Percentiles rank a stretch among this genome's conserved stretches.
phyloP scores from a whole-genome alignment of 1,140 invertebrate species.

The Pseudomyrmex flavicornis region DNA sequence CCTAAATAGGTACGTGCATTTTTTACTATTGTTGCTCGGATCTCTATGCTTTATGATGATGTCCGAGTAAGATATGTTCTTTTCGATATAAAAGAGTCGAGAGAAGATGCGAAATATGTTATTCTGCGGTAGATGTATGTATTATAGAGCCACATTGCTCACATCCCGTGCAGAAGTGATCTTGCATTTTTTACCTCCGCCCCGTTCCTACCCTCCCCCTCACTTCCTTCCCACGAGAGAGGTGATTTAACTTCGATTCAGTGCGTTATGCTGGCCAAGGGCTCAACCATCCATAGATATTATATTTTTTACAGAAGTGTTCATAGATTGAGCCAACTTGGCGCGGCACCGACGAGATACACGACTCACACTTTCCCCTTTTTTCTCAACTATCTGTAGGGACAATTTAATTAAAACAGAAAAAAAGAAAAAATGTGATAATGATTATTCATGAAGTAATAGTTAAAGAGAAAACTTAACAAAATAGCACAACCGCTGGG shows the following conservation, averaged over 20 bases:
- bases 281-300: slow-evolving; percentile 84
- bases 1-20: slow-evolving; percentile 68
- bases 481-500: slow-evolving; percentile 85
- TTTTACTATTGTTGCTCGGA: slow-evolving; percentile 64
- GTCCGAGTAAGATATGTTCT: slow-evolving; percentile 48
- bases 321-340: slow-evolving; percentile 83
- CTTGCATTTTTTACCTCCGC: not conserved
- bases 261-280: slow-evolving; percentile 75
- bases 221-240: slow-evolving; percentile 52
- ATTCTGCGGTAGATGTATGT: slow-evolving; percentile 50
- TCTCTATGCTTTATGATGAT: not conserved
- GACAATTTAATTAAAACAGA: slow-evolving; percentile 75
- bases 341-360: slow-evolving; percentile 73
- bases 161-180: slow-evolving; percentile 73
- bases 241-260: slow-evolving; percentile 64
- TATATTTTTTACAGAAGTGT: slow-evolving; percentile 86
- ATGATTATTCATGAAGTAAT: slow-evolving; percentile 85
- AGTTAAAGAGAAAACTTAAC: slow-evolving; percentile 80
- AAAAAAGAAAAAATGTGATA: slow-evolving; percentile 81
- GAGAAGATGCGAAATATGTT: slow-evolving; percentile 13
- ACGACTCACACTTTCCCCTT: slow-evolving; percentile 81
- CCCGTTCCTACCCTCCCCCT: slow-evolving; percentile 49
- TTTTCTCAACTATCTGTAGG: slow-evolving; percentile 80
- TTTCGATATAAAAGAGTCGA: slow-evolving; percentile 45
- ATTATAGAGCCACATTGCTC: slow-evolving; percentile 50